Conservation (phyloP, 2,113 vertebrate genomes). For the Siniperca knerii region DNA sequence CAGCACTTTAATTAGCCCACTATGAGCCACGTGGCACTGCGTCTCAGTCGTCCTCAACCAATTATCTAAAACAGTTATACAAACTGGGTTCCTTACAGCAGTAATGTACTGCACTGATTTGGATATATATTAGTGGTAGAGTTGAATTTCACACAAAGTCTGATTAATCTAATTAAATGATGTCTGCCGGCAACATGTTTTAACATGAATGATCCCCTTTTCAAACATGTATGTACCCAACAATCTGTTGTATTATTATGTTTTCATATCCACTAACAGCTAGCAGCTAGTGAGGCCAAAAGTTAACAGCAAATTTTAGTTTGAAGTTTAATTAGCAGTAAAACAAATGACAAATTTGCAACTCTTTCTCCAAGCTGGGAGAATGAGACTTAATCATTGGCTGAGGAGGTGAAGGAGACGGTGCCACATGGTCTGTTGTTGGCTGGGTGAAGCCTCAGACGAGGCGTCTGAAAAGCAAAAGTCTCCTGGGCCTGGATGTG, state of each 20-base stretch:
- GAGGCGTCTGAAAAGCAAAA: slow-evolving; percentile 28
- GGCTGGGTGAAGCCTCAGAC: slow-evolving; percentile 40
- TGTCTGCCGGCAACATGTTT: background rate
- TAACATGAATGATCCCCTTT: background rate
- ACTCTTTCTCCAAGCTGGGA: background rate
- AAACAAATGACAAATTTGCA: slow-evolving; percentile 38
- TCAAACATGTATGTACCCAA: background rate
- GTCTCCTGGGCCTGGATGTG: slow-evolving; percentile 8
- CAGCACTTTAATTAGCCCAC: slow-evolving; percentile 46
- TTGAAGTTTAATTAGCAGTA: slow-evolving; percentile 6
- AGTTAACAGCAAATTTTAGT: background rate
- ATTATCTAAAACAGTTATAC: background rate
- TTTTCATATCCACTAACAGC: background rate
- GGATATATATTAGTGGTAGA: background rate
- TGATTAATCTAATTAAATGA: background rate
- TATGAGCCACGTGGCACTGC: slow-evolving; percentile 57
- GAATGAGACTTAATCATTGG: slow-evolving; percentile 36
- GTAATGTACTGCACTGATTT: background rate
- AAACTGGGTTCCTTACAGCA: slow-evolving; percentile 1
- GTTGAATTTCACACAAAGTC: background rate
- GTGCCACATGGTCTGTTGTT: slow-evolving; percentile 61
- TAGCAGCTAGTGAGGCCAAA: no score
- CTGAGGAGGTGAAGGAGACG: slow-evolving; percentile 38
- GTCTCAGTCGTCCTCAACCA: slow-evolving; percentile 1
- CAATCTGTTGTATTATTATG: background rate